A percentile compares a stretch with the other conserved stretches of the same genome.
phyloP scores from a whole-genome alignment of 2,888 invertebrate species.

The Galerucella nymphaeae region DNA sequence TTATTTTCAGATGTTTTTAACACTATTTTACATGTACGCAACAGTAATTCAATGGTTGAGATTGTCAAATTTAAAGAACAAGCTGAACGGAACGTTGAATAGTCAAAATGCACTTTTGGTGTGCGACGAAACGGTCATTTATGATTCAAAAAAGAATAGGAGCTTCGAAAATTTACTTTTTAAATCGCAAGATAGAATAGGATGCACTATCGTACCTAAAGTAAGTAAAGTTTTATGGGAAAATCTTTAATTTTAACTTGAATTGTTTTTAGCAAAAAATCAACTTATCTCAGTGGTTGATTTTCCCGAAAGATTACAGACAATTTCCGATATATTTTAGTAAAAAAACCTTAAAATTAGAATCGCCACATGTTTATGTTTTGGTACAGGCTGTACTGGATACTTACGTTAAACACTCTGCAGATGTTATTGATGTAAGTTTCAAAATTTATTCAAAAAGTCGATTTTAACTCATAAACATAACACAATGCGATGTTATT shows the following conservation, averaged over 20 bases:
- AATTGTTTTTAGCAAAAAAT: slow-evolving; percentile 62
- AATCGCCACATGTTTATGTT: slow-evolving; percentile 56
- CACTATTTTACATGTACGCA: slow-evolving; percentile 85
- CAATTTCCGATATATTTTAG: slow-evolving; percentile 62
- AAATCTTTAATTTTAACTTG: slow-evolving; percentile 15
- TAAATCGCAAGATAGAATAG: slow-evolving; percentile 67
- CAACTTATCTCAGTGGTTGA: slow-evolving; percentile 67
- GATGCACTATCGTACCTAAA: slow-evolving; percentile 70
- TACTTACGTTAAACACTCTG: slow-evolving; percentile 57
- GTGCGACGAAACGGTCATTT: slow-evolving; percentile 55
- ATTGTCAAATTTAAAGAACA: slow-evolving; percentile 75
- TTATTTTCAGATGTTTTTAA: slow-evolving; percentile 72
- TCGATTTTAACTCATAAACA: neutral
- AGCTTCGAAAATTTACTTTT: slow-evolving; percentile 72
- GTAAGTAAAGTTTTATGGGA: slow-evolving; percentile 58
- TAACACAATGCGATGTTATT: no score
- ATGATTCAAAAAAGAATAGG: slow-evolving; percentile 55
- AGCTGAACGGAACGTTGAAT: slow-evolving; percentile 69
- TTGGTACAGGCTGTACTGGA: slow-evolving; percentile 58
- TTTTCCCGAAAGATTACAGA: slow-evolving; percentile 65
- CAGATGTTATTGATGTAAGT: slow-evolving; percentile 58
- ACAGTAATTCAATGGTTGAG: slow-evolving; percentile 86
- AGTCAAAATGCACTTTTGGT: slow-evolving; percentile 61
- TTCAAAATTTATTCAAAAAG: slow-evolving; percentile 6
- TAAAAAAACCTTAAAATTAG: slow-evolving; percentile 43